These are phyloP conservation scores for Gortyna flavago DNA, from an alignment of 2,888 invertebrate species.

Conservation along the genomic window DNA sequence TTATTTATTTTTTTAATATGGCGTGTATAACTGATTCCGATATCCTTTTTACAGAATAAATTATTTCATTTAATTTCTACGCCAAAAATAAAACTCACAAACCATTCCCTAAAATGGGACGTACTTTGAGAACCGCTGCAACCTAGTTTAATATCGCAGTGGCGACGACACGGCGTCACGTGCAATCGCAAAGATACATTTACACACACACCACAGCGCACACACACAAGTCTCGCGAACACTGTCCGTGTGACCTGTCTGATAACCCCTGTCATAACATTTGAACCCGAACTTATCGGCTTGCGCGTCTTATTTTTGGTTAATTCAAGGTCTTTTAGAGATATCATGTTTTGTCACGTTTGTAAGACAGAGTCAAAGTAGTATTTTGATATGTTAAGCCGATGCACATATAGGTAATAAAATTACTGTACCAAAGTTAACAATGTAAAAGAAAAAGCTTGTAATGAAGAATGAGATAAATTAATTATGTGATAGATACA, in stretches of 20 bases:
- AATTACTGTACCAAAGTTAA: no score
- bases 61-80: background rate
- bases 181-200: constrained; percentile 83
- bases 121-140: constrained; percentile 71
- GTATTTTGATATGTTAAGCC: no score
- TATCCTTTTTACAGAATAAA: no score
- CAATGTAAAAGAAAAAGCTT: no score
- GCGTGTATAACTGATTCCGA: no score
- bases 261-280: constrained; percentile 61
- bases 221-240: constrained; percentile 52
- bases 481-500: no score
- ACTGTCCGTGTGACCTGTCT: constrained; percentile 74
- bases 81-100: background rate
- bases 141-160: constrained; percentile 86
- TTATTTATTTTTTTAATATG: no score
- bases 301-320: constrained; percentile 40
- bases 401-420: no score
- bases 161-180: constrained; percentile 86
- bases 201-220: constrained; percentile 69
- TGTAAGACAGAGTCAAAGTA: background rate
- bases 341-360: background rate
- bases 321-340: constrained; percentile 31
- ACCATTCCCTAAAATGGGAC: background rate
- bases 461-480: no score
- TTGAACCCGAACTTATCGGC: constrained; percentile 46